These are phyloP conservation scores for Rhinopithecus roxellana DNA, from an alignment of 2,113 vertebrate species.

Conservation along the genomic window DNA sequence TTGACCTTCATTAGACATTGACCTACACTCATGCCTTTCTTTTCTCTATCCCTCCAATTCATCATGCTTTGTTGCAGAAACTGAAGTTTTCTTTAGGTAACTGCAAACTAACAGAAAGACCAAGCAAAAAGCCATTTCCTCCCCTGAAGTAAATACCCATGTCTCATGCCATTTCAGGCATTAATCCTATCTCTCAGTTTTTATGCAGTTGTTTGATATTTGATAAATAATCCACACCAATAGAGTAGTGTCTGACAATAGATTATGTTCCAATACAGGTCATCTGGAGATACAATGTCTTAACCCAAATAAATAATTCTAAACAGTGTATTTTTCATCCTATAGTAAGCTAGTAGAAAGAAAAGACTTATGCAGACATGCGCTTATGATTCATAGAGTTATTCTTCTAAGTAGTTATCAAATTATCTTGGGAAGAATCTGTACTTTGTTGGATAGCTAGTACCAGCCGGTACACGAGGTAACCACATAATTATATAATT, in stretches of 20 bases:
- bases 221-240: neutral
- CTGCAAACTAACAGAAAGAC: neutral
- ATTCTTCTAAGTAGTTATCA: neutral
- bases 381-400: neutral
- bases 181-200: neutral
- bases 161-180: neutral
- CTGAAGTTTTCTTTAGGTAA: neutral
- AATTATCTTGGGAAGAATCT: neutral
- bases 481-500: neutral
- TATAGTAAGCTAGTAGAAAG: neutral
- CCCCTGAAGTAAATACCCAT: neutral
- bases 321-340: neutral
- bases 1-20: neutral
- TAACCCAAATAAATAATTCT: neutral
- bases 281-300: neutral
- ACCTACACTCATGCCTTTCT: neutral
- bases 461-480: neutral
- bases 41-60: neutral
- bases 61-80: neutral
- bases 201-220: neutral
- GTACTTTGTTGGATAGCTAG: neutral
- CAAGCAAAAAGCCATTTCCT: neutral
- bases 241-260: neutral
- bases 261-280: neutral
- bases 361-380: neutral